A percentile compares a stretch with the other conserved stretches of the same genome.
Evolutionary conservation across 2,888 invertebrate species (phyloP).

Genomic region (Volucella inflata): DNA sequence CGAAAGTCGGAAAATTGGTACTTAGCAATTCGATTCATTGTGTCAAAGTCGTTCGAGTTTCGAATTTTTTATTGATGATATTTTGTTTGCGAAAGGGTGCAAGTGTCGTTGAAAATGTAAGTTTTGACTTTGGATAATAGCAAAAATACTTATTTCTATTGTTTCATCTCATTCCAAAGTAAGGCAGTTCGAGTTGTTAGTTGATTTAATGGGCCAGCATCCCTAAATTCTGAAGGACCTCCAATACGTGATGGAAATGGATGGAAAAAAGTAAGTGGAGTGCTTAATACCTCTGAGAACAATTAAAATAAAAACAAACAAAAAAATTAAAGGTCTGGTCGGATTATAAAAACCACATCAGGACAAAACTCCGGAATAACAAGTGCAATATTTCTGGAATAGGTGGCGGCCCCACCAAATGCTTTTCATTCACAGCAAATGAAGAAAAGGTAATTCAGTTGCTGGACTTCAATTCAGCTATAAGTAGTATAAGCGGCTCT

Average conservation of each 20-base stretch:
- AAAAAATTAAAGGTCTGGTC: slow-evolving; percentile 21
- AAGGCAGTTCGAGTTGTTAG: background rate
- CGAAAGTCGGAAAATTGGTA: slow-evolving; percentile 1
- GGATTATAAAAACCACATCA: slow-evolving; percentile 10
- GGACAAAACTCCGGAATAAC: slow-evolving; percentile 15
- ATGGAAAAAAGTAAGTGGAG: no score
- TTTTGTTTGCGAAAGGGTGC: slow-evolving; percentile 3
- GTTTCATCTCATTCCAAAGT: no score
- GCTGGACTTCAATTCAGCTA: background rate
- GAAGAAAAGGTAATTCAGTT: slow-evolving; percentile 20
- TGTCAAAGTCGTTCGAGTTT: slow-evolving; percentile 11
- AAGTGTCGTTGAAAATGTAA: slow-evolving; percentile 3
- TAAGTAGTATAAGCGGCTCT: no score
- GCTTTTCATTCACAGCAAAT: background rate
- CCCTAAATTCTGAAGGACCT: slow-evolving; percentile 6
- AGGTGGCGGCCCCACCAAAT: slow-evolving; percentile 19
- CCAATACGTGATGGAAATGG: slow-evolving; percentile 8
- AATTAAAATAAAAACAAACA: background rate
- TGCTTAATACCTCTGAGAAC: no score
- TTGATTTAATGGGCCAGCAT: background rate
- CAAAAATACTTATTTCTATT: background rate
- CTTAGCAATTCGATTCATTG: slow-evolving; percentile 15
- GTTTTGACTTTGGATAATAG: background rate
- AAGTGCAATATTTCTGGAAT: slow-evolving; percentile 18
- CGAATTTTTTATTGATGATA: slow-evolving; percentile 3